Percentiles rank a stretch among this genome's conserved stretches.
Evolutionary conservation across 2,113 vertebrate species (phyloP).

Genomic region (Lanius collurio): DNA sequence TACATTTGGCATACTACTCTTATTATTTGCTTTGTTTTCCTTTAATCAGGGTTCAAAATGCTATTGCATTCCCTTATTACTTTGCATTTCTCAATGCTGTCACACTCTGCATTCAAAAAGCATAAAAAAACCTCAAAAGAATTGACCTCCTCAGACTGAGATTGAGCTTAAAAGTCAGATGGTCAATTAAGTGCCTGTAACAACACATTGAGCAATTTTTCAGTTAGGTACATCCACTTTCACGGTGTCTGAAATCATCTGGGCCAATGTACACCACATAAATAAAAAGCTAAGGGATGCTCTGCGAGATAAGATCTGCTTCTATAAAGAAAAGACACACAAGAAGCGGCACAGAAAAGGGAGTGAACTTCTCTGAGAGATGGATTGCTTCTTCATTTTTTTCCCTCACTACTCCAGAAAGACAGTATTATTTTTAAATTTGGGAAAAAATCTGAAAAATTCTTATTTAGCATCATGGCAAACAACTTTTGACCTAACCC

Average conservation of each 20-base stretch:
- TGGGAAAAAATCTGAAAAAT: background rate
- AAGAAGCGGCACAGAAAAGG: background rate
- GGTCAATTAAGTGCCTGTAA: background rate
- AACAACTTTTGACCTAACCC: background rate
- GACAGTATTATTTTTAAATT: background rate
- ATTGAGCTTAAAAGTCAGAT: background rate
- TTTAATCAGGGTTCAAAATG: background rate
- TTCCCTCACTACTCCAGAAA: background rate
- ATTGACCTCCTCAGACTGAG: background rate
- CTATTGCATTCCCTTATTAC: background rate
- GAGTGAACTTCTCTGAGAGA: background rate
- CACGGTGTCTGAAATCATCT: background rate
- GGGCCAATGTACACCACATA: background rate
- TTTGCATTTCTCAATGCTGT: background rate
- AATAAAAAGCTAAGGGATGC: background rate
- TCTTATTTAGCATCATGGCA: background rate
- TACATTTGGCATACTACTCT: background rate
- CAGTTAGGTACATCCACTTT: background rate
- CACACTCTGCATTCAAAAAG: background rate
- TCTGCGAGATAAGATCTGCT: background rate
- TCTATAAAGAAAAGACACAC: background rate
- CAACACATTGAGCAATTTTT: slow-evolving; percentile 27
- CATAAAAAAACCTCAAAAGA: slow-evolving; percentile 12
- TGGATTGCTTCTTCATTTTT: background rate
- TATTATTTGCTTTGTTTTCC: background rate